Evolutionary conservation across 2,888 invertebrate genomes (phyloP), one percentile per base, ranked within the genome.

Genomic region (Neuroscelio doddi): DNA sequence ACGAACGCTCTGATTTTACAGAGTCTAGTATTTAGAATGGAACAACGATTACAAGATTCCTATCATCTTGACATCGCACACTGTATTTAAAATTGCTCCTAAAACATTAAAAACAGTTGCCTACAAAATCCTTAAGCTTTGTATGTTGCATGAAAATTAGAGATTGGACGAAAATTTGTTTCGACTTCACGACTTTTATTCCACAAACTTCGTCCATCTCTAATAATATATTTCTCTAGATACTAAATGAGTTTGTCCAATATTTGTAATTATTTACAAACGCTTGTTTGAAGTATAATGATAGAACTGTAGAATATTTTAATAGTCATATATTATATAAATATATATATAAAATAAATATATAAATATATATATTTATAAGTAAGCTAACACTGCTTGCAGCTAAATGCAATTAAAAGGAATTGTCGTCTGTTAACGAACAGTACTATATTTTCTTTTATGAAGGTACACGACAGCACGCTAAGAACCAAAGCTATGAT

Each of bases 401-500:
- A 67, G 64, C 71, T 74, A 32, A 71, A 70, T 75, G 77, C 74
- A 74, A 72, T 74, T 65, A 63, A 71, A 65, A 61, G 69, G 71
- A 69, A 70, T 75, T 67, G 69, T 70, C 69, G 64, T 53, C 63
- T 58, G 64, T 64, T 38, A 53, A 62, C 29, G 44, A 49, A 64
- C 51, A 55, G 53, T 68, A 58, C 63, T 66, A 69, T 68, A 63
- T 64, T 65, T 69, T 68, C 52, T 70, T 71, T 72, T 63, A 61
- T 42, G 45, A 58, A 47, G 58, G 70, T n/a, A n/a, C n/a, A n/a
- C n/a, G 56, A 70, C 61, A 67, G 68, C 69, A 76, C 75, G 83
- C 83, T 83, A 76, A 78, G 78, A 81, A 82, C 84, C 84, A 84
- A 84, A 84, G 84, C 79, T 78, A 73, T 74, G 72, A 79, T 67